Conservation (phyloP, 2,888 invertebrate genomes). For the Masnerella sp. region DNA sequence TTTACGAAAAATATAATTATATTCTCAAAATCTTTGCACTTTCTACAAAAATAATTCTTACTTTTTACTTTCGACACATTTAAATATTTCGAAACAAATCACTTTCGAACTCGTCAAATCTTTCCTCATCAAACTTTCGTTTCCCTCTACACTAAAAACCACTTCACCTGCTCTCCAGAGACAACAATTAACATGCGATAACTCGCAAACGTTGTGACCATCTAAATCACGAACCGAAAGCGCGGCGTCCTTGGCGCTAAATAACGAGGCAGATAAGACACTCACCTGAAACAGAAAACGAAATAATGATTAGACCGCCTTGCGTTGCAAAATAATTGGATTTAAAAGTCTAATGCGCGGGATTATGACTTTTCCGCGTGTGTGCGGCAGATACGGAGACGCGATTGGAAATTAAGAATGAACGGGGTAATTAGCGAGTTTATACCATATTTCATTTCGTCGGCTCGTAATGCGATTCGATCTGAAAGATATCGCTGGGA, state of each 20-base stretch:
- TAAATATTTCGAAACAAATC: too few relatives aligned
- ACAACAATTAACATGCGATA: background rate
- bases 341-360: slow-evolving; percentile 39
- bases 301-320: slow-evolving; percentile 21
- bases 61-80: too few relatives aligned
- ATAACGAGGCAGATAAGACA: slow-evolving; percentile 38
- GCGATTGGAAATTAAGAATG: slow-evolving; percentile 18
- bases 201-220: slow-evolving; percentile 17
- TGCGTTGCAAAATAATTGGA: slow-evolving; percentile 33
- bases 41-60: too few relatives aligned
- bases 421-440: slow-evolving; percentile 22
- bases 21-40: too few relatives aligned
- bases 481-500: background rate
- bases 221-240: too few relatives aligned
- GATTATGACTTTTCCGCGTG: slow-evolving; percentile 22
- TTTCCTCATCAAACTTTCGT: too few relatives aligned
- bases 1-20: too few relatives aligned
- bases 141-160: too few relatives aligned
- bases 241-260: slow-evolving; percentile 17
- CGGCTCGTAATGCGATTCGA: background rate
- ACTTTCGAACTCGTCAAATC: too few relatives aligned
- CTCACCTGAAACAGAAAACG: slow-evolving; percentile 56
- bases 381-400: slow-evolving; percentile 26
- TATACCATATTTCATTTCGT: slow-evolving; percentile 18
- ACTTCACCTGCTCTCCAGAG: background rate